Conservation (phyloP, 2,113 vertebrate genomes). For the Clupea harengus region DNA sequence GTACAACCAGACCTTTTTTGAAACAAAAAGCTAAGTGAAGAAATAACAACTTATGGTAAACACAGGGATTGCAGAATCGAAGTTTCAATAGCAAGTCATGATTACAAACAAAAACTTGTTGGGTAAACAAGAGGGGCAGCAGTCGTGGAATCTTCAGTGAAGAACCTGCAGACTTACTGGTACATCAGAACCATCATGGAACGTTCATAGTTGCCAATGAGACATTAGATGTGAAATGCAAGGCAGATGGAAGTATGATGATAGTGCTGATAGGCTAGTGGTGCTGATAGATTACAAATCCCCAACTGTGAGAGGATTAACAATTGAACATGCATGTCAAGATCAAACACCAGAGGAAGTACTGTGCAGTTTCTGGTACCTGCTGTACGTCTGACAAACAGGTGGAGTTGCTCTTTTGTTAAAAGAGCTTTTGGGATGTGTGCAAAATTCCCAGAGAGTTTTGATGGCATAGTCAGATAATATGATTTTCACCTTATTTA, state of each 20-base stretch:
- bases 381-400: constrained; percentile 16
- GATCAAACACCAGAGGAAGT: constrained; percentile 27
- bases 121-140: too few relatives aligned
- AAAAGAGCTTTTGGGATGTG: background rate
- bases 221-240: constrained; percentile 7
- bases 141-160: too few relatives aligned
- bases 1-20: too few relatives aligned
- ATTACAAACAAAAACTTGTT: too few relatives aligned
- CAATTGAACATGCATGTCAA: constrained; percentile 38
- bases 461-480: background rate
- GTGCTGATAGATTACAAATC: background rate
- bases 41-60: too few relatives aligned
- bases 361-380: constrained; percentile 25
- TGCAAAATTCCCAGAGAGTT: background rate
- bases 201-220: background rate
- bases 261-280: background rate
- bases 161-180: too few relatives aligned
- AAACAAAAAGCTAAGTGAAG: too few relatives aligned
- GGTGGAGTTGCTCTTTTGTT: background rate
- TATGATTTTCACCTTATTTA: background rate
- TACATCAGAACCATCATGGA: background rate
- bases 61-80: too few relatives aligned
- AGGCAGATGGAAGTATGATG: background rate
- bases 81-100: too few relatives aligned
- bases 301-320: constrained; percentile 17